These are phyloP conservation scores for Menidia menidia DNA, from an alignment of 2,797 vertebrate genomes.

Conservation along the genomic window DNA sequence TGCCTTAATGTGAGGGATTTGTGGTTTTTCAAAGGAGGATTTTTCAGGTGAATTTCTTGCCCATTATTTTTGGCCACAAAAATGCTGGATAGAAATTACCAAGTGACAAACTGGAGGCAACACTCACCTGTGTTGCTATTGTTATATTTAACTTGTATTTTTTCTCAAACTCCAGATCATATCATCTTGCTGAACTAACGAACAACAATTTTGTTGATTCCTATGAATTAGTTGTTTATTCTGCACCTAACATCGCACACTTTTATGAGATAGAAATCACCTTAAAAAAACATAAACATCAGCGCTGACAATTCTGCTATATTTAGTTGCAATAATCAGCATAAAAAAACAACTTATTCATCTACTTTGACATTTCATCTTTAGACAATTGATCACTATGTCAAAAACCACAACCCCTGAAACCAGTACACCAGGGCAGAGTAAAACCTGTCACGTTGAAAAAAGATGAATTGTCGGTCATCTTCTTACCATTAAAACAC, in stretches of 20 bases:
- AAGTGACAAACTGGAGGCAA: background rate
- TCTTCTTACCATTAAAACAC: conserved; percentile 32
- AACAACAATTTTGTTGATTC: background rate
- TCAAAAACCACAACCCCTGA: background rate
- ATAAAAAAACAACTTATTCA: background rate
- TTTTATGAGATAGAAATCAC: background rate
- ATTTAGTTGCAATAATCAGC: too few species aligned
- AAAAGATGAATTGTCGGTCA: conserved; percentile 14
- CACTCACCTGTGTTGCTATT: too few species aligned
- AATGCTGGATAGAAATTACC: background rate
- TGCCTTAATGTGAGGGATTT: too few species aligned
- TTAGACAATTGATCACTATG: background rate
- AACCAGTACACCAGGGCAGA: background rate
- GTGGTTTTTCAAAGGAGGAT: too few species aligned
- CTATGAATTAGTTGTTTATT: background rate
- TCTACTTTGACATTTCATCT: background rate
- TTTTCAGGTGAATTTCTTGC: background rate
- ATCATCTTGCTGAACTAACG: background rate
- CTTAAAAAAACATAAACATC: background rate
- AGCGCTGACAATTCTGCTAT: background rate
- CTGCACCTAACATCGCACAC: background rate
- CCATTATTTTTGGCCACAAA: background rate
- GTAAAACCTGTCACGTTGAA: conserved; percentile 11
- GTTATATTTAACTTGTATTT: too few species aligned
- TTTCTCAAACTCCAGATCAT: background rate